A percentile compares a stretch with the other conserved stretches of the same genome.
These are phyloP conservation scores for Axinella damicornis DNA, from an alignment of 37 sponge, comb jelly and placozoan genomes.

Conservation along the genomic window DNA sequence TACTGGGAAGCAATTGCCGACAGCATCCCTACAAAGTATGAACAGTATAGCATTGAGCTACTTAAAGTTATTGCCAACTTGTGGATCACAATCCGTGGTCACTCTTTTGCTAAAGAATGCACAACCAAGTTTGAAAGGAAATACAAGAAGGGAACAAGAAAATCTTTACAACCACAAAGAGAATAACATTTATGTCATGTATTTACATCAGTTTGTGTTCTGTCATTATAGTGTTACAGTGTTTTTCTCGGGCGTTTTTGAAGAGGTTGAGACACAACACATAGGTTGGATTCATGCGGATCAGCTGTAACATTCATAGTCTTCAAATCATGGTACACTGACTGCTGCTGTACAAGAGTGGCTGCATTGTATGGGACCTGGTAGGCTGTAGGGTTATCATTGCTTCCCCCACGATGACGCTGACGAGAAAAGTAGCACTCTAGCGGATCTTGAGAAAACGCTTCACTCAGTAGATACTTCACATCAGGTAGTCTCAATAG, in stretches of 20 bases:
- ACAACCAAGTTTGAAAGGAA: too few relatives aligned
- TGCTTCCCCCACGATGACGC: slow-evolving; percentile 52
- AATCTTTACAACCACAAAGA: not conserved
- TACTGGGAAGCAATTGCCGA: slow-evolving; percentile 18
- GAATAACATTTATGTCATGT: too few relatives aligned
- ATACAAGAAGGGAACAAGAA: slow-evolving; percentile 31
- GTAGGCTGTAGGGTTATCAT: slow-evolving; percentile 42
- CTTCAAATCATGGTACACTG: slow-evolving; percentile 34
- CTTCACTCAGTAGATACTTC: slow-evolving; percentile 45
- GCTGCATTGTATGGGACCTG: slow-evolving; percentile 37
- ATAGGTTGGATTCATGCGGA: not conserved
- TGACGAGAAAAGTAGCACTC: slow-evolving; percentile 53
- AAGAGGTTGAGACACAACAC: slow-evolving; percentile 1
- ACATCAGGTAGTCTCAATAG: too few relatives aligned
- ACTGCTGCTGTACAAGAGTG: slow-evolving; percentile 39
- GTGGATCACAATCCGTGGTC: slow-evolving; percentile 38
- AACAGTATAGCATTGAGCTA: slow-evolving; percentile 32
- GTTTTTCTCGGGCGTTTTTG: slow-evolving; percentile 24
- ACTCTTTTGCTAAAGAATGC: slow-evolving; percentile 45
- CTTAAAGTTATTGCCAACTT: slow-evolving; percentile 15
- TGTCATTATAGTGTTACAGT: too few relatives aligned
- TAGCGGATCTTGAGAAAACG: slow-evolving; percentile 38
- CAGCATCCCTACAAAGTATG: slow-evolving; percentile 28
- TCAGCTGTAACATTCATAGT: slow-evolving; percentile 36
- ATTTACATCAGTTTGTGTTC: too few relatives aligned